These are phyloP conservation scores for Drosophila neonasuta DNA, from an alignment of 2,888 invertebrate genomes.

Conservation along the genomic window DNA sequence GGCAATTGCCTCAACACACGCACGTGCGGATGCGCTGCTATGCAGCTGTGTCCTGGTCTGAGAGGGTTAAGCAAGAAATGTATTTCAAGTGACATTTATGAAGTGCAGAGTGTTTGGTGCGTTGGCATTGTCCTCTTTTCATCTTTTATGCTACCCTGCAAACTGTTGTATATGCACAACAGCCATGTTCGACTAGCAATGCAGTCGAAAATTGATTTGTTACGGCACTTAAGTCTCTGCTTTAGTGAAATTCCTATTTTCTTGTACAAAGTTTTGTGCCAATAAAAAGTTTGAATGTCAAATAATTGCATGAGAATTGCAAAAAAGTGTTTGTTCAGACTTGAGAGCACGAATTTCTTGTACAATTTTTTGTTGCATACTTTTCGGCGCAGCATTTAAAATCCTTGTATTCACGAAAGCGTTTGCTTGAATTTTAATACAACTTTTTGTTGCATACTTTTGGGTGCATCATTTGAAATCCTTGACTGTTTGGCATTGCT, in stretches of 20 bases:
- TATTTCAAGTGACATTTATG: conserved; percentile 75
- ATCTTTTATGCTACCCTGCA: conserved; percentile 37
- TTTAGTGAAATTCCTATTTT: not conserved
- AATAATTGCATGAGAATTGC: not conserved
- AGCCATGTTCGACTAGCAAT: not conserved
- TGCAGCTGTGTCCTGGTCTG: conserved; percentile 6
- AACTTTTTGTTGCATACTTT: conserved; percentile 1
- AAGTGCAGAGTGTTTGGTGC: conserved; percentile 61
- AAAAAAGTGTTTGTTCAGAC: not conserved
- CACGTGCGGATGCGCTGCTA: conserved; percentile 53
- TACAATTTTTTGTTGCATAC: not conserved
- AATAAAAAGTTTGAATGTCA: conserved; percentile 5
- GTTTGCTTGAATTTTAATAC: no score
- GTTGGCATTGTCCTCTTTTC: conserved; percentile 45
- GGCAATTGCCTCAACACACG: conserved; percentile 46
- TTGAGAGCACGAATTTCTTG: not conserved
- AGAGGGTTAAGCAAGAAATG: conserved; percentile 43
- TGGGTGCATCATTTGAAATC: not conserved
- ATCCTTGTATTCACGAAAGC: not conserved
- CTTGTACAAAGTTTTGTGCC: not conserved
- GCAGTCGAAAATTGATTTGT: not conserved
- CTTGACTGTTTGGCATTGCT: not conserved
- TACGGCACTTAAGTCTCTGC: not conserved
- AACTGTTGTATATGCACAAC: not conserved
- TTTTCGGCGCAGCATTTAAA: not conserved